A percentile compares a stretch with the other conserved stretches of the same genome.
phyloP scores from a whole-genome alignment of 2,888 invertebrate species.

The Drosophila quasianomalipes region DNA sequence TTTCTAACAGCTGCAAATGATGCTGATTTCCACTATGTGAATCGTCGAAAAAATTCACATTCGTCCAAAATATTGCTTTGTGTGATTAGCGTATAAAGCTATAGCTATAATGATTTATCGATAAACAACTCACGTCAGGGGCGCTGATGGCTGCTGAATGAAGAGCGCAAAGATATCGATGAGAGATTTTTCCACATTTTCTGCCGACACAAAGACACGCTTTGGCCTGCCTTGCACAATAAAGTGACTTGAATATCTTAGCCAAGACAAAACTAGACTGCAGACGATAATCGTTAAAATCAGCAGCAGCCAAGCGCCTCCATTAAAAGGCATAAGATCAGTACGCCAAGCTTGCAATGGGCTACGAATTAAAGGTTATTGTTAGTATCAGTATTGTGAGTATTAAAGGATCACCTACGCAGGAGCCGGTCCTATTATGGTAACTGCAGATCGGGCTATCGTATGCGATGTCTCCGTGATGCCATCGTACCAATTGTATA shows the following conservation, averaged over 20 bases:
- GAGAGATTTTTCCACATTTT: conserved; percentile 60
- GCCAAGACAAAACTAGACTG: conserved; percentile 66
- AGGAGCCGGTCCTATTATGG: conserved; percentile 82
- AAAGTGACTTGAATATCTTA: conserved; percentile 60
- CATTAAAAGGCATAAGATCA: conserved; percentile 78
- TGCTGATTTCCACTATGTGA: not conserved
- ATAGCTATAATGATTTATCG: not conserved
- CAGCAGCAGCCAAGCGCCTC: conserved; percentile 72
- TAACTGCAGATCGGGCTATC: conserved; percentile 83
- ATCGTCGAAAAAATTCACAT: not conserved
- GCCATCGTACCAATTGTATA: conserved; percentile 84
- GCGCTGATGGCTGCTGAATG: conserved; percentile 83
- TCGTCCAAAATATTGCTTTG: not conserved
- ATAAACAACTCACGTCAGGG: conserved; percentile 59
- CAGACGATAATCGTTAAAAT: conserved; percentile 68
- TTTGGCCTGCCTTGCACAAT: not conserved
- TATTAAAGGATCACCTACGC: conserved; percentile 58
- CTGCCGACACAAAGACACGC: conserved; percentile 39
- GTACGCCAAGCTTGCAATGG: conserved; percentile 80
- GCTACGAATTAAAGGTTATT: conserved; percentile 46
- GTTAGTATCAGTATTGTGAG: not conserved
- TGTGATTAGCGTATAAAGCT: not conserved
- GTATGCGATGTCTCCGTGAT: conserved; percentile 82
- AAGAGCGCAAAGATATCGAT: conserved; percentile 83
- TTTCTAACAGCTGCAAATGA: not conserved